These are phyloP conservation scores for Chelidonichthys spinosus DNA, from an alignment of 2,797 vertebrate species.

Conservation along the genomic window DNA sequence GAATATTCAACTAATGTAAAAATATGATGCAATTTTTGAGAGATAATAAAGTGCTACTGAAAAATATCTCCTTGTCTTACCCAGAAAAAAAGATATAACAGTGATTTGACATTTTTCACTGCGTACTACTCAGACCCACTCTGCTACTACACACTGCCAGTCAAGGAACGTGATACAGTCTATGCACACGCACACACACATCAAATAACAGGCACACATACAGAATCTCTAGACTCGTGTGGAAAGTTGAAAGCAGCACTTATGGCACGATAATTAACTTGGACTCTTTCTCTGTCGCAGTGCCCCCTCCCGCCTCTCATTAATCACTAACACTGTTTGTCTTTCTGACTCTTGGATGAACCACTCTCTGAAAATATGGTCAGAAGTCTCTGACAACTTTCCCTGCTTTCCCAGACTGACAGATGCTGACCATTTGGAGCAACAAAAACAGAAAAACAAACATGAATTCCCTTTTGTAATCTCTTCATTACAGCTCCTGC, in stretches of 20 bases:
- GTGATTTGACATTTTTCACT: constrained; percentile 32
- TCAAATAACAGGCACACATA: constrained; percentile 9
- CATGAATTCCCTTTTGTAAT: constrained; percentile 50
- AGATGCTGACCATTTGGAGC: constrained; percentile 73
- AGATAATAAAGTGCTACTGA: neutral
- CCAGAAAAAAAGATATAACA: constrained; percentile 22
- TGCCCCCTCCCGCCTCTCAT: constrained; percentile 59
- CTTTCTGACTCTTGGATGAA: constrained; percentile 74
- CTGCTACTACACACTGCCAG: constrained; percentile 51
- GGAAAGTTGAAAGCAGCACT: constrained; percentile 71
- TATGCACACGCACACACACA: constrained; percentile 17
- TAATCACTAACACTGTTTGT: constrained; percentile 72
- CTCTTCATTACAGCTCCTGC: constrained; percentile 36
- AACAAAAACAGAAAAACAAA: constrained; percentile 67
- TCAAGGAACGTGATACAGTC: constrained; percentile 37
- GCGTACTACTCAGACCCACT: constrained; percentile 26
- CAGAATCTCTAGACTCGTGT: constrained; percentile 29
- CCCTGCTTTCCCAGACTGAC: constrained; percentile 70
- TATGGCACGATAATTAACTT: constrained; percentile 72
- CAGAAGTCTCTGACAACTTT: constrained; percentile 75
- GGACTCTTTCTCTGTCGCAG: constrained; percentile 48
- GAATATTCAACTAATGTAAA: neutral
- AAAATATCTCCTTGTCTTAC: constrained; percentile 1
- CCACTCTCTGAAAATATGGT: constrained; percentile 69
- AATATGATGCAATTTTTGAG: neutral